Evolutionary conservation across 2,797 vertebrate species (phyloP).

Genomic region (Pipistrellus pipistrellus): DNA sequence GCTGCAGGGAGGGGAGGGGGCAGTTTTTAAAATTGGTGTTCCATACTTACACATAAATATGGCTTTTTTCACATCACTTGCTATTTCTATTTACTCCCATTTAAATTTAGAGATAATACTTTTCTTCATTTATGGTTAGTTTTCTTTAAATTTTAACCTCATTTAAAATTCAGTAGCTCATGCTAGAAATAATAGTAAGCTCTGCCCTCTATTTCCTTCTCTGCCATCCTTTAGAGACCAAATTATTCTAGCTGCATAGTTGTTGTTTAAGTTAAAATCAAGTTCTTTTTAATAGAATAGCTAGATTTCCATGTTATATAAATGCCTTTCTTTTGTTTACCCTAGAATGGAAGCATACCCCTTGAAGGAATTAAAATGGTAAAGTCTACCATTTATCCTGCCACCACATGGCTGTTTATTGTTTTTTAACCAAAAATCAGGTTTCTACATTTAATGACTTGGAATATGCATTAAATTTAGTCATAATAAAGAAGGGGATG

Average conservation of each 20-base stretch:
- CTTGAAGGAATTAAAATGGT: slow-evolving; percentile 66
- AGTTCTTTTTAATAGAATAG: slow-evolving; percentile 21
- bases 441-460: slow-evolving; percentile 71
- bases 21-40: neutral
- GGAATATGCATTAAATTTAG: slow-evolving; percentile 76
- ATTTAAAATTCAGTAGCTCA: slow-evolving; percentile 43
- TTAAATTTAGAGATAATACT: slow-evolving; percentile 35
- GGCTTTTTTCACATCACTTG: slow-evolving; percentile 11
- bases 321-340: slow-evolving; percentile 55
- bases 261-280: slow-evolving; percentile 52
- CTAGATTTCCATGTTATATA: slow-evolving; percentile 44
- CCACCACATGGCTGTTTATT: slow-evolving; percentile 53
- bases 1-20: neutral
- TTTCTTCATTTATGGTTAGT: slow-evolving; percentile 31
- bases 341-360: neutral
- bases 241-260: slow-evolving; percentile 9
- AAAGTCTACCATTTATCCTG: slow-evolving; percentile 64
- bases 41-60: neutral
- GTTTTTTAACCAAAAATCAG: slow-evolving; percentile 77
- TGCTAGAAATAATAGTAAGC: neutral
- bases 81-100: neutral
- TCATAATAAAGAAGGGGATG: slow-evolving; percentile 53
- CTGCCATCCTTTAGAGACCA: neutral
- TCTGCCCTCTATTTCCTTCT: neutral
- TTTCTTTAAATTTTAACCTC: slow-evolving; percentile 1